Evolutionary conservation across 2,797 vertebrate genomes (phyloP), one percentile per base, ranked within the genome.

Genomic region (Muraenolepis orangiensis): DNA sequence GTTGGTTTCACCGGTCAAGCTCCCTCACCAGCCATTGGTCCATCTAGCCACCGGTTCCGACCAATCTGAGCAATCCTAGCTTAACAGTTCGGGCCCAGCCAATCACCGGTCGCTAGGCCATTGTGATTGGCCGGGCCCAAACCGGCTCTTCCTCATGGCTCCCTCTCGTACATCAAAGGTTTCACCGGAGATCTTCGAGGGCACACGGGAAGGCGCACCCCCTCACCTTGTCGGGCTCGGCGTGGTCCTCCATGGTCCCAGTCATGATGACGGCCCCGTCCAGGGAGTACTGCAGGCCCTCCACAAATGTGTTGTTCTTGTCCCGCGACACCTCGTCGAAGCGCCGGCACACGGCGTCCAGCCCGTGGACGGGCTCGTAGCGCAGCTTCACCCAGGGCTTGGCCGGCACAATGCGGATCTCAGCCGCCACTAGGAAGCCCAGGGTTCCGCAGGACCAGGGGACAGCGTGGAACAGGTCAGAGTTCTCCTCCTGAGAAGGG

Each of bases 391-490:
- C 91, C 73, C 96, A 99, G 75, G 95, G 86, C 85, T 95, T 96
- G 38, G 95, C 94, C 0, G 98, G 97, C 75, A 98, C 93, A 77
- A 99, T 99, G 78, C 95, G 95, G 80, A 99, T 95, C 93, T 99
- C 98, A 0, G 97, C 96, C 1, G 97, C 95, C 51, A 99, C 98
- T 90, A 99, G 93, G 90, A 99, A 99, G 23, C 97, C 98, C 89
- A 99, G 91, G 26, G 98, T 99, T 57, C 98, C 98, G 73, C 97
- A 99, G 82, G 98, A 99, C 98, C 98, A 99, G 4, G 98, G 98
- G 74, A 99, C 95, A 0, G 97, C 96, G 14, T 98, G 97, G 93
- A 98, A 99, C 76, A 99, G 94, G 81, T 99, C 97, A 0, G 96
- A 89, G 85, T 99, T 99, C 89, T 99, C 97, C 36, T 95, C 95